Percentiles rank a stretch among this genome's conserved stretches.
These are phyloP conservation scores for Halichondria panicea DNA, from an alignment of 37 sponge, comb jelly and placozoan genomes.

Conservation along the genomic window DNA sequence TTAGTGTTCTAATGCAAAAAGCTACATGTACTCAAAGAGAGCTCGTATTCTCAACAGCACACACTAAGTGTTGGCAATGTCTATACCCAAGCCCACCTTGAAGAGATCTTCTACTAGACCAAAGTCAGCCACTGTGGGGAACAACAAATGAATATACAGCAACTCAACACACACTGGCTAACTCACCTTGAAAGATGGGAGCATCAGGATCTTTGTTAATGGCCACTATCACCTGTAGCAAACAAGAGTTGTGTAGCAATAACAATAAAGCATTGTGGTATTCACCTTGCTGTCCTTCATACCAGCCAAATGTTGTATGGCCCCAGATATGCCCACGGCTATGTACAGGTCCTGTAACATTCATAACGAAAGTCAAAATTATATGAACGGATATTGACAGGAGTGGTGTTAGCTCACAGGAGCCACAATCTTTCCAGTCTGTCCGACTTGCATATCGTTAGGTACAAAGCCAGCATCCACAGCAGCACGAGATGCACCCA, in stretches of 20 bases:
- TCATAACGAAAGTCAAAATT: neutral
- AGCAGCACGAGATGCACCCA: slow-evolving; percentile 98
- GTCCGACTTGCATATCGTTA: slow-evolving; percentile 99
- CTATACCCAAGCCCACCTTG: slow-evolving; percentile 58
- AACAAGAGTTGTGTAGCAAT: neutral
- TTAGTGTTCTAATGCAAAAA: too few species aligned
- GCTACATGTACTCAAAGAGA: too few species aligned
- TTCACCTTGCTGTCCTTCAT: slow-evolving; percentile 99
- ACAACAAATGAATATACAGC: too few species aligned
- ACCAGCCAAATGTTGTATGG: slow-evolving; percentile 99
- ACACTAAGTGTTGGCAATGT: neutral
- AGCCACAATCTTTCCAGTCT: slow-evolving; percentile 99
- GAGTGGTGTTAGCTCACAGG: slow-evolving; percentile 65
- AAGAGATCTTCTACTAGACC: slow-evolving; percentile 99
- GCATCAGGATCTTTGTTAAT: slow-evolving; percentile 99
- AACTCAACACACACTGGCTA: too few species aligned
- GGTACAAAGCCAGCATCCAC: slow-evolving; percentile 99
- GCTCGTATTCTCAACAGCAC: too few species aligned
- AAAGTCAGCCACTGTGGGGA: slow-evolving; percentile 93
- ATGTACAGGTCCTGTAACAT: slow-evolving; percentile 91
- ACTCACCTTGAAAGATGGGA: slow-evolving; percentile 97
- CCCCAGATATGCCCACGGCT: slow-evolving; percentile 99
- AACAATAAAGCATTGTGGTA: neutral
- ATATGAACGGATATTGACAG: neutral
- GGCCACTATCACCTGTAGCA: slow-evolving; percentile 89